A percentile compares a stretch with the other conserved stretches of the same genome.
Conservation (phyloP, 2,888 invertebrate genomes). For the Micoletzkya japonica region DNA sequence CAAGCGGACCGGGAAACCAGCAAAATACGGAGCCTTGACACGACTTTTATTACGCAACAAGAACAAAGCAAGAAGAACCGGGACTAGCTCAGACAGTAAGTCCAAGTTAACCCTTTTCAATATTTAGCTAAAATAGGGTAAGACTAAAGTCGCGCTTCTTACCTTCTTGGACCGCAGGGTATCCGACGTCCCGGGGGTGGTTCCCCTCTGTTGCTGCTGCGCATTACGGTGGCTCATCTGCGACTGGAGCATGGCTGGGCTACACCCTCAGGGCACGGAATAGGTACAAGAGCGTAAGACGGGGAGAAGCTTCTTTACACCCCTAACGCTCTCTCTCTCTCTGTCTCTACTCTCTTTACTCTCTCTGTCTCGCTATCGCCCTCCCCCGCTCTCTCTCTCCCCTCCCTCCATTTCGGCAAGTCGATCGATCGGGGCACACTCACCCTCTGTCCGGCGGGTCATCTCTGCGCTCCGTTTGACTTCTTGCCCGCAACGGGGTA, state of each 20-base stretch:
- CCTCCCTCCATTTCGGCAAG: slow-evolving; percentile 14
- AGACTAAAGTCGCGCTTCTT: too few species aligned
- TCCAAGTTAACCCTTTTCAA: too few species aligned
- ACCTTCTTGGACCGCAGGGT: slow-evolving; percentile 29
- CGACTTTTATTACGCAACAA: too few species aligned
- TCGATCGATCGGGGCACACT: not conserved
- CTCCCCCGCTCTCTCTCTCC: slow-evolving; percentile 9
- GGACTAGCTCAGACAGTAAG: too few species aligned
- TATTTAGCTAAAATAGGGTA: too few species aligned
- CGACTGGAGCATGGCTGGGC: slow-evolving; percentile 27
- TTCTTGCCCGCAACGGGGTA: too few species aligned
- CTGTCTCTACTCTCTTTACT: not conserved
- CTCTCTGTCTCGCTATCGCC: not conserved
- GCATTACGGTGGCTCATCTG: not conserved
- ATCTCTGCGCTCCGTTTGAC: too few species aligned
- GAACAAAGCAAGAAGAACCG: too few species aligned
- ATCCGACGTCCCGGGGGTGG: slow-evolving; percentile 26
- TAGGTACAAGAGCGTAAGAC: not conserved
- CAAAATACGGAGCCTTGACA: too few species aligned
- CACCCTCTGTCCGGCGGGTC: too few species aligned
- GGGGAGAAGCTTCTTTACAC: slow-evolving; percentile 12
- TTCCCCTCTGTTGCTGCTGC: slow-evolving; percentile 8
- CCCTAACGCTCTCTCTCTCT: not conserved
- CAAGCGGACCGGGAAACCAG: too few species aligned
- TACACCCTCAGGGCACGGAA: slow-evolving; percentile 18